Base-by-base conservation (phyloP, 2,797 vertebrate species). In the Sardinella longiceps region DNA sequence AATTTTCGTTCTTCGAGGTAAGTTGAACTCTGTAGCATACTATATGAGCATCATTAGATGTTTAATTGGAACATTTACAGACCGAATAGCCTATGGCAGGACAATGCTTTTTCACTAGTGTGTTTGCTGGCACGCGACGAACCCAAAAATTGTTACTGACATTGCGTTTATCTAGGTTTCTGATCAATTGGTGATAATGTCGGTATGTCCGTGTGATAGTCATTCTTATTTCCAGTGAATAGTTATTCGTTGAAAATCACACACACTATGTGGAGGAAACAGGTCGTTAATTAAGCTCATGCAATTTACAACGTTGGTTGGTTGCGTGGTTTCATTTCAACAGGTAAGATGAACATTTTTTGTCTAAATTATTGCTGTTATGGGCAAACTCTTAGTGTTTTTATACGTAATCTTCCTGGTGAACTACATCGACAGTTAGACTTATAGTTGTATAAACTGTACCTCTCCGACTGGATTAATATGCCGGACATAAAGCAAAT, bases 301-400 rank as follows among this genome's bases (percentile, higher is more conserved):
- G 12, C 33, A 23, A 23, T 14, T 39, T 23, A 37, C 70, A 30
- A 5, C 9, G 5, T 33, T 74, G 37, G 15, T 77, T 77, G 20
- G 18, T 43, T 77, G 70, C 70, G 10, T 43, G 33, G 70, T 23
- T 77, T 77, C 70, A 39, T 37, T 77, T 77, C 70, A 77, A 77
- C 70, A 77, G 70, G 70, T 77, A 77, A 43, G 20, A 77, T 77
- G 18, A 43, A 77, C 70, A 18, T 15, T 77, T 33, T 43, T 7
- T 15, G 20, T 23, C 39, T 7, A 9, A 43, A 43, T 39, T 20
- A 74, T 37, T 37, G 30, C 18, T 18, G 18, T 77, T 43, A 77
- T 20, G 66, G 20, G 11, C 7, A 77, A 77, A 77, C 43, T 1
- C 18, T 23, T 60, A 25, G 23, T 70, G 20, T 7, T 0, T 43